phyloP scores from a whole-genome alignment of 1,140 invertebrate species.

The Drosophila subobscura region DNA sequence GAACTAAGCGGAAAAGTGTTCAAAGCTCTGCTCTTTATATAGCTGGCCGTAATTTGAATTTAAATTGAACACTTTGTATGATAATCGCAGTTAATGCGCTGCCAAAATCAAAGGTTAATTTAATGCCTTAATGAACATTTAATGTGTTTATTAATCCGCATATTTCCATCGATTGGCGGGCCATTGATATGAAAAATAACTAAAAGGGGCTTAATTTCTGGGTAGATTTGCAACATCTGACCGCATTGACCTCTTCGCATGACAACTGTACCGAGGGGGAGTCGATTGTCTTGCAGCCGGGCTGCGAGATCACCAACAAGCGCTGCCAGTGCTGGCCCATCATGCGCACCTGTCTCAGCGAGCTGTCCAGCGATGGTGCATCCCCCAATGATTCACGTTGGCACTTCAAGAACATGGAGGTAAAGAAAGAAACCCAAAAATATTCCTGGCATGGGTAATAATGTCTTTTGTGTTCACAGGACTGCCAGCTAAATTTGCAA shows the following conservation, averaged over 20 bases:
- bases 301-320: constrained; percentile 82
- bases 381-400: constrained; percentile 67
- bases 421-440: constrained; percentile 4
- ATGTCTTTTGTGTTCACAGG: constrained; percentile 42
- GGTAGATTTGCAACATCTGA: constrained; percentile 71
- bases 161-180: background rate
- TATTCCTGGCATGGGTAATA: background rate
- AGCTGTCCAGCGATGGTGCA: constrained; percentile 56
- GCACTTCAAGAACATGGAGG: constrained; percentile 82
- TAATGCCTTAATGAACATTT: constrained; percentile 42
- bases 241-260: constrained; percentile 62
- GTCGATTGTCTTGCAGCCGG: constrained; percentile 72
- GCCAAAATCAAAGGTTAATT: constrained; percentile 20
- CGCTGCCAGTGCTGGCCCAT: constrained; percentile 82
- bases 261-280: constrained; percentile 74
- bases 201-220: constrained; percentile 10
- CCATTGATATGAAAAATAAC: constrained; percentile 19
- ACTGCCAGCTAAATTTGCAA: constrained; percentile 83
- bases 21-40: constrained; percentile 22
- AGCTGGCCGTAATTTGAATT: constrained; percentile 11
- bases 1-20: constrained; percentile 19
- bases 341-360: constrained; percentile 71
- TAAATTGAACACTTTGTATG: constrained; percentile 22
- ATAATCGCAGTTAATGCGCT: constrained; percentile 38
- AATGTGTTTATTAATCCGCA: constrained; percentile 39